Evolutionary conservation across 2,888 invertebrate genomes (phyloP).

Genomic region (Harpagoxenus sublaevis): DNA sequence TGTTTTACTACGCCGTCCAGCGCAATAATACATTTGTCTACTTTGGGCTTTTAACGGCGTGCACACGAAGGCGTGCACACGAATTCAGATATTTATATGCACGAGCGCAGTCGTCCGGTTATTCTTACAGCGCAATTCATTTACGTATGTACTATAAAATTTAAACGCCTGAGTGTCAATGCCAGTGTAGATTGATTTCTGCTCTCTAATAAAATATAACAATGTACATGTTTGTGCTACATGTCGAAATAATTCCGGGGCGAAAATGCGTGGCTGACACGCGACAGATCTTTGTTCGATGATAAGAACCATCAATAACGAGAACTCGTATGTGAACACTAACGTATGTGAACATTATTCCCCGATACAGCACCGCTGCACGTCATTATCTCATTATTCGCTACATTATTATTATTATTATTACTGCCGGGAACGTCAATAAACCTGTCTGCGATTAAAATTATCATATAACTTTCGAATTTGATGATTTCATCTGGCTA

Average conservation of each 20-base stretch:
- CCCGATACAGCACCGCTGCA: background rate
- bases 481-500: constrained; percentile 51
- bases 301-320: background rate
- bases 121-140: background rate
- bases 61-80: background rate
- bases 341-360: background rate
- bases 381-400: constrained; percentile 31
- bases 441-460: constrained; percentile 33
- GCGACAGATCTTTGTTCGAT: background rate
- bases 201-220: background rate
- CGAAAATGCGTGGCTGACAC: background rate
- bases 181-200: background rate
- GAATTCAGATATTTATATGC: constrained; percentile 1
- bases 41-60: background rate
- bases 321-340: background rate
- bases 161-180: background rate
- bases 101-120: background rate
- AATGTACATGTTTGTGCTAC: background rate
- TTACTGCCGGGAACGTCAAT: constrained; percentile 13
- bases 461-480: constrained; percentile 45
- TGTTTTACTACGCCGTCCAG: background rate
- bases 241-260: background rate
- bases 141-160: background rate
- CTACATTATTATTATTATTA: constrained; percentile 28
- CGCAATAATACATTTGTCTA: background rate